Percentiles rank a stretch among this genome's conserved stretches.
Conservation (phyloP, 2,113 vertebrate species). For the Ranitomeya variabilis region DNA sequence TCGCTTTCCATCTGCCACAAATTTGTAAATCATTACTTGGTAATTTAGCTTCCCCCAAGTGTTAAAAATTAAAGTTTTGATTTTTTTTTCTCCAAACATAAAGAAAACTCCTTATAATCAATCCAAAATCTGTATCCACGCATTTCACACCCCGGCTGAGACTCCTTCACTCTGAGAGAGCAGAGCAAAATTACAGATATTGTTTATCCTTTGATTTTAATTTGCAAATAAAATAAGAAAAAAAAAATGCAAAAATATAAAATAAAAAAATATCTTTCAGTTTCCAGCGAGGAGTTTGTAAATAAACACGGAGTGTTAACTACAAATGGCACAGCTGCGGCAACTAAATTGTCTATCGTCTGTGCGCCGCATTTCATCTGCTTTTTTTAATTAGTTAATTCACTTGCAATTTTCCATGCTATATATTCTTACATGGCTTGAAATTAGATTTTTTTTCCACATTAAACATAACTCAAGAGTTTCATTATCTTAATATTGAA, state of each 20-base stretch:
- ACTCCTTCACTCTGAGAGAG: slow-evolving; percentile 7
- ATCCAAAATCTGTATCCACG: not conserved
- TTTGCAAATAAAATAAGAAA: not conserved
- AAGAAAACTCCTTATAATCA: slow-evolving; percentile 18
- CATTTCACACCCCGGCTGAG: no score
- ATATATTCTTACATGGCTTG: slow-evolving; percentile 58
- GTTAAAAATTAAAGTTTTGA: slow-evolving; percentile 15
- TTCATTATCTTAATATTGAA: slow-evolving; percentile 57
- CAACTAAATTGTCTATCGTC: slow-evolving; percentile 50
- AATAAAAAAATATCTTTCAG: slow-evolving; percentile 21
- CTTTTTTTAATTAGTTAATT: slow-evolving; percentile 58
- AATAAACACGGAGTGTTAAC: slow-evolving; percentile 56
- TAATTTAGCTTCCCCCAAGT: slow-evolving; percentile 39
- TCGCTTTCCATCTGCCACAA: slow-evolving; percentile 34
- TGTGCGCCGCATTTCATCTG: slow-evolving; percentile 51
- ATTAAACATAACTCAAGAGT: slow-evolving; percentile 54
- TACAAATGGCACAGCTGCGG: slow-evolving; percentile 54
- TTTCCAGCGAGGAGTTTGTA: slow-evolving; percentile 50
- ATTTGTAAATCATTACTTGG: slow-evolving; percentile 40
- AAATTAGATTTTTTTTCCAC: slow-evolving; percentile 54
- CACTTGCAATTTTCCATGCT: slow-evolving; percentile 56
- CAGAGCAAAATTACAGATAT: slow-evolving; percentile 44
- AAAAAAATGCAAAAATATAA: slow-evolving; percentile 17
- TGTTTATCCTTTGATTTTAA: slow-evolving; percentile 15
- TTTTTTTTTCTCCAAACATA: not conserved